Evolutionary conservation across 2,888 invertebrate genomes (phyloP).

Genomic region (Ceraclea dissimilis): DNA sequence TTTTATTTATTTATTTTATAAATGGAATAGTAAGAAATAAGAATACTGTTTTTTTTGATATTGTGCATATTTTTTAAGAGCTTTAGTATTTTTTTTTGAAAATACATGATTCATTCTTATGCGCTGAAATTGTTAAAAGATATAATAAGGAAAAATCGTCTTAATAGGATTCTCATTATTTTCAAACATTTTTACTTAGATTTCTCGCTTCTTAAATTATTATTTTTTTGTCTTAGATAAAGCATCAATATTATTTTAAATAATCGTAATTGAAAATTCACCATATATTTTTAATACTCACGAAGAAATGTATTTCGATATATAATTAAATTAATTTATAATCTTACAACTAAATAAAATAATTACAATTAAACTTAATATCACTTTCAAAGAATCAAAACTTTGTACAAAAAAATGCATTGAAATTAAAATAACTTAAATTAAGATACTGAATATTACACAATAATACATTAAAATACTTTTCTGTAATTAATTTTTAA

Average conservation of each 20-base stretch:
- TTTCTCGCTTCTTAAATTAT: not conserved
- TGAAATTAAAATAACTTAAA: not conserved
- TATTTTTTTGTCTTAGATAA: not conserved
- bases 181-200: not conserved
- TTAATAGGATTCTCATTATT: conserved; percentile 1
- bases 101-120: no score
- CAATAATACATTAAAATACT: not conserved
- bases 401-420: not conserved
- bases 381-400: not conserved
- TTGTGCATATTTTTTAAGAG: no score
- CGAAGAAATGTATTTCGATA: no score
- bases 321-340: no score
- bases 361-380: not conserved
- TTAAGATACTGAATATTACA: not conserved
- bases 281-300: no score
- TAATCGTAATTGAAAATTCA: no score
- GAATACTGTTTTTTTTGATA: no score
- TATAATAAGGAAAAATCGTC: no score
- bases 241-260: not conserved
- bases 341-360: not conserved
- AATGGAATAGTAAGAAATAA: no score
- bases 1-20: no score
- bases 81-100: no score
- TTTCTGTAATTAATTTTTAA: not conserved
- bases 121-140: no score